Evolutionary conservation across 2,797 vertebrate genomes (phyloP).

Genomic region (Takifugu ocellatus): DNA sequence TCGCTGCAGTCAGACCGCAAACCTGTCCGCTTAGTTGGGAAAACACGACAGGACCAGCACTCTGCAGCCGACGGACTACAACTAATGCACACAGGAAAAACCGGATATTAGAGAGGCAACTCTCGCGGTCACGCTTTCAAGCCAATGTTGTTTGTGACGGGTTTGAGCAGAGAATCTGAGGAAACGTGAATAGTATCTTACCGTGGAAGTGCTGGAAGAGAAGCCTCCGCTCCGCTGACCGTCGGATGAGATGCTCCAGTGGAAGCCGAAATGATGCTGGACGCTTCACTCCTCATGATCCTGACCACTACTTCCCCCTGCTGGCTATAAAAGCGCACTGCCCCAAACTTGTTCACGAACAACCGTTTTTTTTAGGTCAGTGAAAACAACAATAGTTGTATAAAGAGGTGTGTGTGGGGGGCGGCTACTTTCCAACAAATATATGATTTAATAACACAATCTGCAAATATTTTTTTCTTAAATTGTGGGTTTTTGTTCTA

Average conservation of each 20-base stretch:
- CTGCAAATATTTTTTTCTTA: background rate
- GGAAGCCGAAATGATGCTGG: constrained; percentile 51
- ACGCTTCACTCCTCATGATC: constrained; percentile 3
- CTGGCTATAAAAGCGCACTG: constrained; percentile 3
- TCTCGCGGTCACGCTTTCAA: background rate
- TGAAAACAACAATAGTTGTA: too few relatives aligned
- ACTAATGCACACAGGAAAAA: constrained; percentile 20
- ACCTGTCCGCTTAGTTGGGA: constrained; percentile 7
- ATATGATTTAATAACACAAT: background rate
- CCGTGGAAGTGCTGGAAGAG: constrained; percentile 50
- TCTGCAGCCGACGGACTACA: constrained; percentile 16
- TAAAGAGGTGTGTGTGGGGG: too few relatives aligned
- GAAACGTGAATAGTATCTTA: constrained; percentile 52
- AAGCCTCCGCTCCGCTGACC: constrained; percentile 44
- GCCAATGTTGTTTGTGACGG: background rate
- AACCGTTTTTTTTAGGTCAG: background rate
- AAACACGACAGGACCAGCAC: constrained; percentile 39
- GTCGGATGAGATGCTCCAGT: constrained; percentile 64
- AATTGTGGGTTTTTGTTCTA: background rate
- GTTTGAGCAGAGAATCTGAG: background rate
- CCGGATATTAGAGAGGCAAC: background rate
- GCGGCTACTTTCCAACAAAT: background rate
- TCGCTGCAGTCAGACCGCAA: constrained; percentile 33
- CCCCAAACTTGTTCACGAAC: too few relatives aligned
- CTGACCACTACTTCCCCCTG: constrained; percentile 49